These are phyloP conservation scores for Bos indicus DNA, from an alignment of 2,113 vertebrate species.

Conservation along the genomic window DNA sequence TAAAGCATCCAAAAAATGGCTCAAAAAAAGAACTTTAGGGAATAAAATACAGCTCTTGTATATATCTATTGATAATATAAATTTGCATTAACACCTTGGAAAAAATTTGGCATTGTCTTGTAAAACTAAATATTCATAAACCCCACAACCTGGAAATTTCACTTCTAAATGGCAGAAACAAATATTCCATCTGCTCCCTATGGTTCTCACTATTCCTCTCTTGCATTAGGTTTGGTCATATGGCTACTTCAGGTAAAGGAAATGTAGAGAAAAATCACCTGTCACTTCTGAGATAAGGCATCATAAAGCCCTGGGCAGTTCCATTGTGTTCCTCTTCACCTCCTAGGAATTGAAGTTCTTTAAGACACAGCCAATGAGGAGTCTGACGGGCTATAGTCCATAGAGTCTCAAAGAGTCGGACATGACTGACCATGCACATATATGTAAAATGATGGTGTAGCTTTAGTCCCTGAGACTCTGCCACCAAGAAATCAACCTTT, in stretches of 20 bases:
- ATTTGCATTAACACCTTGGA: neutral
- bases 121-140: neutral
- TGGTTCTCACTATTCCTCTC: neutral
- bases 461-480: neutral
- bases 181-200: neutral
- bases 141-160: neutral
- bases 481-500: neutral
- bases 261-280: neutral
- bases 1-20: neutral
- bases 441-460: neutral
- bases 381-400: accelerated
- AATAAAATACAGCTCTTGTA: neutral
- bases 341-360: neutral
- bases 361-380: neutral
- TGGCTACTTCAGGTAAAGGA: neutral
- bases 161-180: neutral
- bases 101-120: neutral
- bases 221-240: neutral
- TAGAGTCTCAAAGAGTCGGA: accelerated
- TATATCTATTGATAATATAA: neutral
- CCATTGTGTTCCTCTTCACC: neutral
- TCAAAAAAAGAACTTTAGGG: neutral
- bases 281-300: neutral
- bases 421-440: neutral
- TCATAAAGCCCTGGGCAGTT: neutral